Evolutionary conservation across 2,888 invertebrate genomes (phyloP), one percentile per base, ranked within the genome.

Genomic region (Coremacera marginata): DNA sequence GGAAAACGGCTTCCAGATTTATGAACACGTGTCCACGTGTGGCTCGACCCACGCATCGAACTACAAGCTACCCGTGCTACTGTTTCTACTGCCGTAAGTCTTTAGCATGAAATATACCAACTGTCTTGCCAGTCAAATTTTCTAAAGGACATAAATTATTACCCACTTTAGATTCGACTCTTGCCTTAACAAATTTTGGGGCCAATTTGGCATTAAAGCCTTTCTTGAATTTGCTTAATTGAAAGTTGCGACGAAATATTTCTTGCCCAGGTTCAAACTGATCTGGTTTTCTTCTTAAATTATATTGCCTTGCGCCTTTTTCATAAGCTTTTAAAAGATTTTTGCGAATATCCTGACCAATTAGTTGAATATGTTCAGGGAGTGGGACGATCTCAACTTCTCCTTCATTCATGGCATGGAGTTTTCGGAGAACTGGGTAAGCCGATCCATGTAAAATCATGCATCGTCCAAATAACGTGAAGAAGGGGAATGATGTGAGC

Each of bases 381-480:
- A 31, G 31, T 3, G 31, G 11, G 49, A 76, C 25, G 19, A 71
- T 22, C 0, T 76, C 34, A 52, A 31, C 31, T 31, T 76, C 76
- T 0, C 63, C 2, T 19, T 76, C 71, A 16, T 76, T 76, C 5
- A 76, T 5, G 14, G 22, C 8, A 0, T 71, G n/a, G n/a, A 27
- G 4, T 37, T 25, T 9, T 4, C 52, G 31, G 19, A 70, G 60
- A 31, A 5, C 57, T 60, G 0, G 25, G 31, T 67, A 67, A 34
- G 67, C 37, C n/a, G 67, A 67, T 7, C 67, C 67, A 67, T 67
- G 67, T n/a, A 34, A 3, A 11, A 67, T 27, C 67, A 67, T 67
- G n/a, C 27, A 4, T 16, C 62, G 44, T 2, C 76, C 76, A 27
- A 76, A 76, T 8, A 76, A 11, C 2, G 76, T 70, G 16, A 70